These are phyloP conservation scores for Bhutanitis thaidina DNA, from an alignment of 2,888 invertebrate genomes.

Conservation along the genomic window DNA sequence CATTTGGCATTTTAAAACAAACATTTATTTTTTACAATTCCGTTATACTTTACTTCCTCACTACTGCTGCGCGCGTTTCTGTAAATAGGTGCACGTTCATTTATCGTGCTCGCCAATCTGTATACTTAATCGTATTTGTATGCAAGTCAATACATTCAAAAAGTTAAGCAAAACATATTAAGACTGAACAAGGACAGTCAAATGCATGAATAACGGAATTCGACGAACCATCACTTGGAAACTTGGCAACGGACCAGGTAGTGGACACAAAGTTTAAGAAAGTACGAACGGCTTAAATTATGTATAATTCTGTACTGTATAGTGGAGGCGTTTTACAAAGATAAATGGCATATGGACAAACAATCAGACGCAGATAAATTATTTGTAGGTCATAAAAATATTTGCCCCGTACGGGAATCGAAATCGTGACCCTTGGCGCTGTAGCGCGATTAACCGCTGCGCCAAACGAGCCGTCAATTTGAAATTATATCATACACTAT, in stretches of 20 bases:
- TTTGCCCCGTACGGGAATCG: no score
- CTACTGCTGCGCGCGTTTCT: not conserved
- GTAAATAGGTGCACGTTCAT: conserved; percentile 17
- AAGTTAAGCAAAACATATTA: conserved; percentile 21
- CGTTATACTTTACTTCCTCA: conserved; percentile 13
- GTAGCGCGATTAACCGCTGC: no score
- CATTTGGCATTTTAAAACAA: no score
- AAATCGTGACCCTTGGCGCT: no score
- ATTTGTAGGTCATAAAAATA: no score
- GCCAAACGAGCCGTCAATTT: no score
- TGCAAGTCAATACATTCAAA: conserved; percentile 20
- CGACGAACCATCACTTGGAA: conserved; percentile 17
- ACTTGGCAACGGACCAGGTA: conserved; percentile 18
- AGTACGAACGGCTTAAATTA: conserved; percentile 12
- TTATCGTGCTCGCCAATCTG: conserved; percentile 16
- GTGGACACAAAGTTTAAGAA: conserved; percentile 9
- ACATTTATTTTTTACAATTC: not conserved
- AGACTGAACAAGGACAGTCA: conserved; percentile 20
- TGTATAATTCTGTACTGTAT: not conserved
- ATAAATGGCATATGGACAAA: no score
- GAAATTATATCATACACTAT: no score
- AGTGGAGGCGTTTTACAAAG: no score
- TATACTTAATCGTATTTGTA: conserved; percentile 17
- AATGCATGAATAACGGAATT: conserved; percentile 21
- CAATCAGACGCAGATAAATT: no score